phyloP scores from a whole-genome alignment of 2,113 vertebrate genomes.

The Albula goreensis region DNA sequence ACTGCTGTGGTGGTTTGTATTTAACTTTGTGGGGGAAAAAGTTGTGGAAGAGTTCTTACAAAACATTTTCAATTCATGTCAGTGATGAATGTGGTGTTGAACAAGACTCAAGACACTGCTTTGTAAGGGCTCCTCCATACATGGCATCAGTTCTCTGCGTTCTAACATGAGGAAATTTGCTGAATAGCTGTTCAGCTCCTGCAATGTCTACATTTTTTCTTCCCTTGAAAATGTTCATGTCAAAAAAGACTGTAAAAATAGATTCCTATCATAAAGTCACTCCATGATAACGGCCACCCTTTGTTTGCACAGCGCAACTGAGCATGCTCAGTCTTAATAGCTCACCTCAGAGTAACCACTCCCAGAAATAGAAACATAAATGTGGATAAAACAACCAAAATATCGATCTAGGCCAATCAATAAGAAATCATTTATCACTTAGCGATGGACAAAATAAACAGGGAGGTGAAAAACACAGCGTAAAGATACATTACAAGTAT shows the following conservation, averaged over 20 bases:
- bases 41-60: neutral
- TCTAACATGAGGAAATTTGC: neutral
- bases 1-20: neutral
- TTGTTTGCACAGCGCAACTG: neutral
- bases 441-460: neutral
- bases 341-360: neutral
- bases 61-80: neutral
- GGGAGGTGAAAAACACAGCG: neutral
- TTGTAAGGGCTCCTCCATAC: neutral
- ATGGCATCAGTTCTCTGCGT: neutral
- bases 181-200: neutral
- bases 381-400: neutral
- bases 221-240: neutral
- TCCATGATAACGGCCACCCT: neutral
- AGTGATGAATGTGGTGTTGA: neutral
- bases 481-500: neutral
- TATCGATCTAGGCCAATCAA: neutral
- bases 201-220: constrained; percentile 1
- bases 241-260: neutral
- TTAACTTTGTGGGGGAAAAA: neutral
- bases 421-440: neutral
- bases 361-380: neutral
- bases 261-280: neutral
- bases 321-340: neutral
- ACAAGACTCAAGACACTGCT: neutral